Evolutionary conservation across 2,888 invertebrate species (phyloP), one percentile per base, ranked within the genome.

Genomic region (Sabatieria punctata): DNA sequence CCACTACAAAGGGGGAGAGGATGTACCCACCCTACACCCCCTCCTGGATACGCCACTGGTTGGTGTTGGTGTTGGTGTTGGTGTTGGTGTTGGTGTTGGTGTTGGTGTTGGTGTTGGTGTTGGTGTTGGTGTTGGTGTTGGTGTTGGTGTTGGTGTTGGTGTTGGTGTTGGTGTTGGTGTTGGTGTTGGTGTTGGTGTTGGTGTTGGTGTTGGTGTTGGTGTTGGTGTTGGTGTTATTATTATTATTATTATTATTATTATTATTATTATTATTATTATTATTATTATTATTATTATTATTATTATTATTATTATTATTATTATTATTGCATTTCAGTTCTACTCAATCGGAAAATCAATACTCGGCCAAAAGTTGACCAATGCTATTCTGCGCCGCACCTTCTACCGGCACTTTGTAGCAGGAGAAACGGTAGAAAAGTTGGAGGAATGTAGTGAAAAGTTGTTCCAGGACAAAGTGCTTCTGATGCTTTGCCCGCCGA

Each of bases 401-500:
- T 26, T 41, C 19, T 41, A 25, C 22, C 11, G 6, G 6, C 41
- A 41, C 24, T 41, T 25, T 4, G 41, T 41, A 4, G 26, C 41
- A 3, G 41, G 41, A 18, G 24, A 23, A 18, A n/a, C 13, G 23
- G 39, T 23, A 8, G 4, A 4, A 4, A 18, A 24, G 6, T 26
- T 41, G 26, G n/a, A 8, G 8, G 15, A 3, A 25, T n/a, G 4
- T 8, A 25, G 41, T n/a, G 26, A n/a, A 6, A 4, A n/a, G 11
- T 6, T 41, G 26, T 19, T 41, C 26, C 4, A 6, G 8, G n/a
- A 41, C 41, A 24, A 26, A 15, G 26, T 8, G 6, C 6, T 18
- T 3, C 41, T 41, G 26, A 41, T 41, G 41, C 18, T 41, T 6
- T 26, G 24, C 21, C 41, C 41, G 19, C 41, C 41, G 15, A 41